phyloP scores from a whole-genome alignment of 2,113 vertebrate genomes.

The Eolophus roseicapilla region DNA sequence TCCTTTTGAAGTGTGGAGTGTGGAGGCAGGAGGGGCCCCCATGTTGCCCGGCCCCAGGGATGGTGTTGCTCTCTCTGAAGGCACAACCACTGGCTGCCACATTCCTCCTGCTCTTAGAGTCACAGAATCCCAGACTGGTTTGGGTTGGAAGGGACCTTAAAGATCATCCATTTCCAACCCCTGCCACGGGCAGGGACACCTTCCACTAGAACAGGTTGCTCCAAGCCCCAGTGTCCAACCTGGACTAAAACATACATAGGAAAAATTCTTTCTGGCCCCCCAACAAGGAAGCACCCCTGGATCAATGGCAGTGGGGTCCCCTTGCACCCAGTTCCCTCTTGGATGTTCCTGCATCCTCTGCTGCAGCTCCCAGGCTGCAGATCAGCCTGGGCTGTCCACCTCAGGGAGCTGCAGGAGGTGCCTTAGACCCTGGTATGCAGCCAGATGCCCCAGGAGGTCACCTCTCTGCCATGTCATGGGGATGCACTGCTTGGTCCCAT shows the following conservation, averaged over 20 bases:
- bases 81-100: background rate
- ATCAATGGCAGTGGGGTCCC: fast-evolving
- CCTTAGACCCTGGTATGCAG: fast-evolving
- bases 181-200: too few species aligned
- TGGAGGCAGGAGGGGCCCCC: background rate
- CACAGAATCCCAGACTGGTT: background rate
- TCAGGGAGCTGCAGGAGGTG: background rate
- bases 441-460: background rate
- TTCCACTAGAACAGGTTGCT: too few species aligned
- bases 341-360: background rate
- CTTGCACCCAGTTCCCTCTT: background rate
- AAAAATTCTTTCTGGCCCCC: too few species aligned
- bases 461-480: background rate
- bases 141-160: background rate
- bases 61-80: background rate
- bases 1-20: background rate
- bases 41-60: fast-evolving
- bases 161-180: background rate
- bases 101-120: background rate
- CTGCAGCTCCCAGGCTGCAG: background rate
- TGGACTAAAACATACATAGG: too few species aligned
- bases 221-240: too few species aligned
- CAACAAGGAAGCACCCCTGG: background rate
- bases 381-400: background rate
- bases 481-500: fast-evolving